Evolutionary conservation across 2,888 invertebrate genomes (phyloP).

Genomic region (Crocallis elinguaria): DNA sequence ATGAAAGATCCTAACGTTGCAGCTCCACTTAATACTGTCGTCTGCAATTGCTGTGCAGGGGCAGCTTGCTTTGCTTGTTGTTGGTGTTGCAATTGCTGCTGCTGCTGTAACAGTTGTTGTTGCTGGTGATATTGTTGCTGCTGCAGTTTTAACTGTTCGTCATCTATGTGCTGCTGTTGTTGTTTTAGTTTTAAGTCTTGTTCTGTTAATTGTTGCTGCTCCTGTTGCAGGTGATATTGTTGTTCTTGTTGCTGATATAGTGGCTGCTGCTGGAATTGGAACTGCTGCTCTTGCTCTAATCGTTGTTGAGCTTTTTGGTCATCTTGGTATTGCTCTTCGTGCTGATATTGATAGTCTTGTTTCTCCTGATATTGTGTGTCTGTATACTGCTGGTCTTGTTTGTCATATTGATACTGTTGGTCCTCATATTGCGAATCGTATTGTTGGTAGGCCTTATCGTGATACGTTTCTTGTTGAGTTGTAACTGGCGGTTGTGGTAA

Average conservation of each 20-base stretch:
- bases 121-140: constrained; percentile 54
- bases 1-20: constrained; percentile 79
- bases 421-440: constrained; percentile 54
- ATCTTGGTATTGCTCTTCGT: constrained; percentile 47
- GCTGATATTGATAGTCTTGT: constrained; percentile 50
- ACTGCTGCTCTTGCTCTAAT: constrained; percentile 53
- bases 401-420: constrained; percentile 45
- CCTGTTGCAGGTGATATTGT: constrained; percentile 50
- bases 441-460: constrained; percentile 60
- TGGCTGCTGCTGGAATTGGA: constrained; percentile 47
- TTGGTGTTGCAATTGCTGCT: constrained; percentile 64
- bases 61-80: constrained; percentile 67
- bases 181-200: constrained; percentile 38
- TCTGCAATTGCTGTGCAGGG: constrained; percentile 72
- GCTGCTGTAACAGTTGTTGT: constrained; percentile 53
- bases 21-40: constrained; percentile 74
- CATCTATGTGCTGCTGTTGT: constrained; percentile 45
- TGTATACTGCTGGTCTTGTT: constrained; percentile 51
- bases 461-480: constrained; percentile 61
- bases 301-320: constrained; percentile 47
- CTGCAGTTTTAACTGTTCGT: constrained; percentile 48
- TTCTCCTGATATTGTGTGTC: constrained; percentile 46
- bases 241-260: constrained; percentile 47
- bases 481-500: constrained; percentile 65
- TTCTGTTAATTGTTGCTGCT: constrained; percentile 46